Evolutionary conservation across 2,113 vertebrate species (phyloP).

Genomic region (Periophthalmodon schlosseri): DNA sequence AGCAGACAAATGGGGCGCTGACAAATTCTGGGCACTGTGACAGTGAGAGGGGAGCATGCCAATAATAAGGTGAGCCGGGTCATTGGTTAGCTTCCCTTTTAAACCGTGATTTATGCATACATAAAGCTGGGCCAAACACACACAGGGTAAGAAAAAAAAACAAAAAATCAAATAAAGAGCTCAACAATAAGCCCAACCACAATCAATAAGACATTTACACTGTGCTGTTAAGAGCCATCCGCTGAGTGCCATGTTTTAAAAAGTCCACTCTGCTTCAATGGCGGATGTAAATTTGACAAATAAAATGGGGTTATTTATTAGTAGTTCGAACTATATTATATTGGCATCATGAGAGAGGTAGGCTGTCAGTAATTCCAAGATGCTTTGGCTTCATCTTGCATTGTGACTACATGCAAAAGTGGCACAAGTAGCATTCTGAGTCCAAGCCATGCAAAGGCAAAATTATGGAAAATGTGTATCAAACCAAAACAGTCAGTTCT

Average conservation of each 20-base stretch:
- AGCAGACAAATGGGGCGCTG: slow-evolving; percentile 58
- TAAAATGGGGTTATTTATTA: neutral
- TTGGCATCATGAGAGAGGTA: neutral
- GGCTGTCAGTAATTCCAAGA: slow-evolving; percentile 33
- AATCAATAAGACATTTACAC: slow-evolving; percentile 30
- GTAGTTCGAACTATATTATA: neutral
- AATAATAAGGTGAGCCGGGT: slow-evolving; percentile 46
- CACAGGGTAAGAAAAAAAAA: neutral
- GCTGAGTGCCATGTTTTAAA: slow-evolving; percentile 16
- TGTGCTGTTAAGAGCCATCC: slow-evolving; percentile 12
- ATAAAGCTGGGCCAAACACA: slow-evolving; percentile 30
- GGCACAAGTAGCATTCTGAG: slow-evolving; percentile 38
- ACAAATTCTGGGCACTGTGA: slow-evolving; percentile 57
- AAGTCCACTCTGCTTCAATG: slow-evolving; percentile 20
- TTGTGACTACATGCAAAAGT: slow-evolving; percentile 73
- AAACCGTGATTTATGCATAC: slow-evolving; percentile 43
- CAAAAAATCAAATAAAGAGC: slow-evolving; percentile 23
- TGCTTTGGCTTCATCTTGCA: slow-evolving; percentile 43
- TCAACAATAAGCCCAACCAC: slow-evolving; percentile 20
- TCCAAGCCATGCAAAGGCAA: slow-evolving; percentile 62
- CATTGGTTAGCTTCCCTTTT: slow-evolving; percentile 38
- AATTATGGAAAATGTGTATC: slow-evolving; percentile 70
- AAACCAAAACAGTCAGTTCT: slow-evolving; percentile 56
- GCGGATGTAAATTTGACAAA: slow-evolving; percentile 12
- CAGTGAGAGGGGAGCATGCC: slow-evolving; percentile 51